Base-by-base conservation (phyloP, 2,888 invertebrate species). In the Ceriagrion tenellum region DNA sequence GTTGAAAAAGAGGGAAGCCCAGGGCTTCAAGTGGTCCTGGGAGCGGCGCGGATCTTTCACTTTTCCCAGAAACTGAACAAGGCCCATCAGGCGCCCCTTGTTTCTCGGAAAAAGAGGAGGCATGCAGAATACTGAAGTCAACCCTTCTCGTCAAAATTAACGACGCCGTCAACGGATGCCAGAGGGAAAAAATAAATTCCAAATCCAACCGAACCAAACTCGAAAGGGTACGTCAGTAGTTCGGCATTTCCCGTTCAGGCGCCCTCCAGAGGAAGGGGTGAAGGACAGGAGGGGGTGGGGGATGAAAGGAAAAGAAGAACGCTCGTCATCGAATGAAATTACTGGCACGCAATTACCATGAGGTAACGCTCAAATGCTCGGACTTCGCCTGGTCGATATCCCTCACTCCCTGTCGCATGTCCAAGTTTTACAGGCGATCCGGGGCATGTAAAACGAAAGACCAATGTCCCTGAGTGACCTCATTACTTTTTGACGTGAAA, bases 381-480 rank as follows among this genome's bases (percentile, higher is more conserved):
- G 35, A 30, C 16, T 13, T 26, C 35, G 26, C 81, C 81, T 35
- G 81, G 81, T 81, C 81, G 81, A 81, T 81, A 81, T 35, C 16
- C 35, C 35, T 35, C 81, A 81, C 81, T 18, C 81, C 12, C 35
- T 81, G 30, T 81, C 81, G 81, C 81, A 81, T 81, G 35, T 35
- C 81, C 30, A 35, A 81, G 81, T 81, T 35, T 69, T 81, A 35
- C 30, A 18, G 81, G 81, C 81, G 13, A 81, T 81, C 16, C 81
- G 16, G 35, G 81, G 30, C 81, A 81, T 81, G 81, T 81, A 81
- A 74, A 74, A 74, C 74, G 74, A 74, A 74, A 81, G 81, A 81
- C 16, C 81, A 81, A 81, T 81, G 81, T 35, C 81, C 81, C 35
- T 12, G 30, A 35, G 81, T 81, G n/a, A 81, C 81, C 81, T 26